phyloP scores from a whole-genome alignment of 92 coral and sea anemone species.

The Parazoanthus swiftii region DNA sequence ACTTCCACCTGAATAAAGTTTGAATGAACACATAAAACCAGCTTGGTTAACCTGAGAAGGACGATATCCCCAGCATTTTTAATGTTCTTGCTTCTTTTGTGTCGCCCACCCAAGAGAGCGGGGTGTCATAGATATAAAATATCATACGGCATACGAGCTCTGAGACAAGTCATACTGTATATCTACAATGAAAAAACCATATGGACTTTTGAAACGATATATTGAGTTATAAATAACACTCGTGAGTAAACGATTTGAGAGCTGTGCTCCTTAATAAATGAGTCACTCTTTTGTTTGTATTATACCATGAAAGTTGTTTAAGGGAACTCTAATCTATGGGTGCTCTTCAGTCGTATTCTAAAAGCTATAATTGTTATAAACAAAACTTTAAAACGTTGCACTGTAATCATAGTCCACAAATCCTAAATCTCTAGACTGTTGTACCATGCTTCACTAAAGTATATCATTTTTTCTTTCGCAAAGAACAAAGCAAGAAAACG shows the following conservation, averaged over 20 bases:
- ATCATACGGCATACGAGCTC: neutral
- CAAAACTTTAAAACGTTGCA: too few relatives aligned
- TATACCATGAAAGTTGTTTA: too few relatives aligned
- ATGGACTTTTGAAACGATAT: neutral
- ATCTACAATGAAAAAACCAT: neutral
- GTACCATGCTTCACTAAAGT: too few relatives aligned
- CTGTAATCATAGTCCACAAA: too few relatives aligned
- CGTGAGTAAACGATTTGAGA: neutral
- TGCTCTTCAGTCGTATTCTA: too few relatives aligned
- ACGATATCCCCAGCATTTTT: neutral
- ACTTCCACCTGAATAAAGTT: too few relatives aligned
- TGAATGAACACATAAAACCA: neutral
- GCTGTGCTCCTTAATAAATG: neutral
- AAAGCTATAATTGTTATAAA: too few relatives aligned
- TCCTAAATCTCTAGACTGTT: too few relatives aligned
- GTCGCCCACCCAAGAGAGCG: constrained; percentile 32
- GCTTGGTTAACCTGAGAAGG: neutral
- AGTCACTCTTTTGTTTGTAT: neutral
- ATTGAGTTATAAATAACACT: neutral
- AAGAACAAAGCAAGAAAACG: too few relatives aligned
- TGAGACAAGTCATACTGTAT: neutral
- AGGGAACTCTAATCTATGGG: too few relatives aligned
- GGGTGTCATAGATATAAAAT: neutral
- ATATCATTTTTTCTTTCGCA: too few relatives aligned
- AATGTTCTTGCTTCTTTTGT: neutral